Evolutionary conservation across 2,797 vertebrate genomes (phyloP).

Genomic region (Naso thynnoides): DNA sequence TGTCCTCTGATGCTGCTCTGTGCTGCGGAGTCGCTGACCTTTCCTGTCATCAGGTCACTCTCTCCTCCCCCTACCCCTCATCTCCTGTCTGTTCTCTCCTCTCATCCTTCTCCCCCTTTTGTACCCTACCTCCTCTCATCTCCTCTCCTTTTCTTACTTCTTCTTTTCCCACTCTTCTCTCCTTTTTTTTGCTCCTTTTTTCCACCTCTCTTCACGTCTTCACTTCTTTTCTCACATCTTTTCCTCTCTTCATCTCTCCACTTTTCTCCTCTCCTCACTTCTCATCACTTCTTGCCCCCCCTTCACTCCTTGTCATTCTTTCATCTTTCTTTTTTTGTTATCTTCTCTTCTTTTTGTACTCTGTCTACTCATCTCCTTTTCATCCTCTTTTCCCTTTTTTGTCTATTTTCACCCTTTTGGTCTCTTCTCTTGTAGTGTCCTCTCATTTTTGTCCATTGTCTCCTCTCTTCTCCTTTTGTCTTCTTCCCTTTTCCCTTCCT

Average conservation of each 20-base stretch:
- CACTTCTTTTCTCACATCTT: neutral
- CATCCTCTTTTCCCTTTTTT: neutral
- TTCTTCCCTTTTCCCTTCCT: neutral
- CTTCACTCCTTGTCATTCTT: neutral
- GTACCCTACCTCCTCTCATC: neutral
- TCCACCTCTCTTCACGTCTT: neutral
- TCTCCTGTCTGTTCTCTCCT: neutral
- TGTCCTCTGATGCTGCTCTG: constrained; percentile 52
- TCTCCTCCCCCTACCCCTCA: neutral
- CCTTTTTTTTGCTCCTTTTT: too few relatives aligned
- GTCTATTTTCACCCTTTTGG: neutral
- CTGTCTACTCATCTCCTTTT: neutral
- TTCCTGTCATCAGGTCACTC: constrained; percentile 54
- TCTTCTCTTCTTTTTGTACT: constrained; percentile 9
- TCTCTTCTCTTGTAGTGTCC: neutral
- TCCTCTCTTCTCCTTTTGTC: constrained; percentile 2
- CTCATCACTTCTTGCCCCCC: neutral
- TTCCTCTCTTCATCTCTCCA: too few relatives aligned
- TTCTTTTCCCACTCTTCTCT: neutral
- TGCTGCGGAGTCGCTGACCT: constrained; percentile 78
- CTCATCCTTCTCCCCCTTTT: neutral
- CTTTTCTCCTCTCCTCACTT: neutral
- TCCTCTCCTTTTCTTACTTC: neutral
- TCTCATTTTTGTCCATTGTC: neutral
- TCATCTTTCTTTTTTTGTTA: constrained; percentile 5